These are phyloP conservation scores for Listrodromus nycthemerus DNA, from an alignment of 2,888 invertebrate genomes.

Conservation along the genomic window DNA sequence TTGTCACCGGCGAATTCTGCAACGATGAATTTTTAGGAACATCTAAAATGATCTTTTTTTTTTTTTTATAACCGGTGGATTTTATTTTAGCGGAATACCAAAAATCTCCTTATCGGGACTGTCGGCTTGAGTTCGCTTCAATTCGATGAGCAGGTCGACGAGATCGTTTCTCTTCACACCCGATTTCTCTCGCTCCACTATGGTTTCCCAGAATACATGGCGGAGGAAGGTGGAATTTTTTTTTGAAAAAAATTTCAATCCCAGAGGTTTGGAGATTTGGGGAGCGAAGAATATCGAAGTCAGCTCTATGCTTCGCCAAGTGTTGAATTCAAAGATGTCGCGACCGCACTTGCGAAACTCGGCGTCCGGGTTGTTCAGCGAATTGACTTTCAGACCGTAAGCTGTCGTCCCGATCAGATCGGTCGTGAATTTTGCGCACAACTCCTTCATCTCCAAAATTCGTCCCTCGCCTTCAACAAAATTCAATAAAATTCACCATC, in stretches of 20 bases:
- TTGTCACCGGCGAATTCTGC: slow-evolving; percentile 77
- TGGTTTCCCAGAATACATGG: slow-evolving; percentile 83
- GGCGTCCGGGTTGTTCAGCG: slow-evolving; percentile 83
- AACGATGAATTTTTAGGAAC: slow-evolving; percentile 1
- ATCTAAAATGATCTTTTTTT: neutral
- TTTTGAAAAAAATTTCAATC: slow-evolving; percentile 82
- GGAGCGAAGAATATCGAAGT: slow-evolving; percentile 84
- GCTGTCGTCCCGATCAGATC: slow-evolving; percentile 85
- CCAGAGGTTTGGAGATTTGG: slow-evolving; percentile 78
- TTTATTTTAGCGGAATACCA: slow-evolving; percentile 46
- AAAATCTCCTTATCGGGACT: slow-evolving; percentile 61
- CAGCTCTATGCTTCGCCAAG: slow-evolving; percentile 81
- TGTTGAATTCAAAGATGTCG: slow-evolving; percentile 81
- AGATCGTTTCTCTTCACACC: slow-evolving; percentile 83
- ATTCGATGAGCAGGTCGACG: slow-evolving; percentile 84
- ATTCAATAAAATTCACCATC: no score
- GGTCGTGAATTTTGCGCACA: slow-evolving; percentile 78
- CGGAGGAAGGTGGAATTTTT: slow-evolving; percentile 82
- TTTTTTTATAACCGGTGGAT: neutral
- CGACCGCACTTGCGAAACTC: slow-evolving; percentile 84
- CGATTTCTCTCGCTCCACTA: slow-evolving; percentile 82
- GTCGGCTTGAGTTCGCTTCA: slow-evolving; percentile 77
- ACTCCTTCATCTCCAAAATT: slow-evolving; percentile 78
- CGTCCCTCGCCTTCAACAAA: slow-evolving; percentile 67
- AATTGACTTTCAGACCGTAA: slow-evolving; percentile 85